Percentiles rank a stretch among this genome's conserved stretches.
Evolutionary conservation across 1,140 invertebrate species (phyloP).

Genomic region (Bombyx mandarina): DNA sequence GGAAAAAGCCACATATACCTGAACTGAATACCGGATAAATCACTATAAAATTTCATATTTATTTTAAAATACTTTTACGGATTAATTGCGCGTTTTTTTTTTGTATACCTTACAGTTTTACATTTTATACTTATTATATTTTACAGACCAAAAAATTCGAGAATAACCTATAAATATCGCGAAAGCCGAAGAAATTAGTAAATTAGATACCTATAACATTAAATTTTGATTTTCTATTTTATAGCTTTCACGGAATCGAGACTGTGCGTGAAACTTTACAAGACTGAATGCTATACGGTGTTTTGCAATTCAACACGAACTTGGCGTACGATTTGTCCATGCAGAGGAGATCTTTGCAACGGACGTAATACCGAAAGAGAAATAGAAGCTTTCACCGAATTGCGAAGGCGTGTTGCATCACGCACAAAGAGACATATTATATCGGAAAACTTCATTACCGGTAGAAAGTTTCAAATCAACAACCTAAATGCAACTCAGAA

Average conservation of each 20-base stretch:
- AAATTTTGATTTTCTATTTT: slow-evolving; percentile 3
- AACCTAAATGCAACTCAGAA: not conserved
- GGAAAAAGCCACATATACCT: too few species aligned
- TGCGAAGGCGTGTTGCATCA: not conserved
- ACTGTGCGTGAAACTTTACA: slow-evolving; percentile 59
- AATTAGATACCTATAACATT: too few species aligned
- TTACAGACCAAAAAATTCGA: too few species aligned
- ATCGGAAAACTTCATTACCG: slow-evolving; percentile 2
- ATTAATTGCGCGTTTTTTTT: too few species aligned
- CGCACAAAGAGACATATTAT: not conserved
- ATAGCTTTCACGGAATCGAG: slow-evolving; percentile 59
- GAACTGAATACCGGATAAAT: too few species aligned
- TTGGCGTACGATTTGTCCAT: slow-evolving; percentile 69
- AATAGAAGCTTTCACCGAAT: slow-evolving; percentile 35
- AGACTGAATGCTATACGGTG: slow-evolving; percentile 61
- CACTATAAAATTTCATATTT: too few species aligned
- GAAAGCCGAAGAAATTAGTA: too few species aligned
- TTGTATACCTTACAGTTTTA: too few species aligned
- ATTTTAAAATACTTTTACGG: too few species aligned
- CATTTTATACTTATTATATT: too few species aligned
- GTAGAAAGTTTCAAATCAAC: slow-evolving; percentile 1
- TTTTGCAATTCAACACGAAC: slow-evolving; percentile 65
- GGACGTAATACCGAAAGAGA: slow-evolving; percentile 48
- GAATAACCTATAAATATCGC: too few species aligned
- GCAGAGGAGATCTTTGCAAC: slow-evolving; percentile 69